These are phyloP conservation scores for Dicycla oo DNA, from an alignment of 2,888 invertebrate genomes.

Conservation along the genomic window DNA sequence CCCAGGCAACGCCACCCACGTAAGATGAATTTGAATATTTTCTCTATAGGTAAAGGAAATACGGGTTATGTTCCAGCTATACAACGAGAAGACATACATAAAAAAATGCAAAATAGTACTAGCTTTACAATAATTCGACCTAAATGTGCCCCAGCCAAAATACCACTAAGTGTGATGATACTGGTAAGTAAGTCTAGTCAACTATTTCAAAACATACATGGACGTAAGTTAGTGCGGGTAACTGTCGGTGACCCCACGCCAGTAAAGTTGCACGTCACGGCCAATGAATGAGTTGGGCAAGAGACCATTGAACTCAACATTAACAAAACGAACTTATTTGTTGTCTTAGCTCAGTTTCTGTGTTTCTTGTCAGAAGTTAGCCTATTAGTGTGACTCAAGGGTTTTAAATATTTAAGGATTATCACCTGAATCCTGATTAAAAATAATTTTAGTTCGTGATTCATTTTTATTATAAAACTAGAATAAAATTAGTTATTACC, in stretches of 20 bases:
- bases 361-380: not conserved
- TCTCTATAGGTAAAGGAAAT: not conserved
- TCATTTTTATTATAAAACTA: not conserved
- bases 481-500: constrained; percentile 7
- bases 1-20: constrained; percentile 73
- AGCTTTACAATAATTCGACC: not conserved
- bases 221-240: not conserved
- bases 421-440: not conserved
- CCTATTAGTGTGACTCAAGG: not conserved
- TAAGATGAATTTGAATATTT: constrained; percentile 65
- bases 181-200: not conserved
- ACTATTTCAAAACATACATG: constrained; percentile 21
- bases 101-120: not conserved
- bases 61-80: not conserved
- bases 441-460: not conserved
- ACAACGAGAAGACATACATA: not conserved
- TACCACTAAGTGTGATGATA: not conserved
- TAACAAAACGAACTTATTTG: constrained; percentile 7
- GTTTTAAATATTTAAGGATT: not conserved
- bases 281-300: constrained; percentile 39
- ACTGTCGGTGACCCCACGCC: constrained; percentile 8
- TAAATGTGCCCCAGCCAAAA: not conserved
- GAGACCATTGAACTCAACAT: constrained; percentile 45
- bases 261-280: constrained; percentile 29
- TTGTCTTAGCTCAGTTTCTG: not conserved